Percentiles rank a stretch among this genome's conserved stretches.
These are phyloP conservation scores for Rhodeus uyekii DNA, from an alignment of 2,797 vertebrate genomes.

Conservation along the genomic window DNA sequence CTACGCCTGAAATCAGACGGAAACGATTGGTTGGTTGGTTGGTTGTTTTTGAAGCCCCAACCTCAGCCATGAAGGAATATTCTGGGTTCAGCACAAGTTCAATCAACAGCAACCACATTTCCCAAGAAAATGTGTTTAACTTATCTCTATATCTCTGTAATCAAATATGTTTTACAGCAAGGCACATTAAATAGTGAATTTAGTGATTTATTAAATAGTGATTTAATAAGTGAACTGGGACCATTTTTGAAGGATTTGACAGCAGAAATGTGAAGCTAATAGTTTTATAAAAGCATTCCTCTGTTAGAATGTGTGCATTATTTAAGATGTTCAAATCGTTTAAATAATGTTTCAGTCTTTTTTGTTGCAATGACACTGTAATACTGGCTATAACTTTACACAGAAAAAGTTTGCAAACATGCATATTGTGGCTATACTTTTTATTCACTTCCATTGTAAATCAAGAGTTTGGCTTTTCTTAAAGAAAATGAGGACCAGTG, in stretches of 20 bases:
- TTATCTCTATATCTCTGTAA: too few species aligned
- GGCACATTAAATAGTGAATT: too few species aligned
- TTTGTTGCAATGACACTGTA: background rate
- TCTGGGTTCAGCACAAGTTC: conserved; percentile 1
- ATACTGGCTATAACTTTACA: background rate
- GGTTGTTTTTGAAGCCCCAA: conserved; percentile 16
- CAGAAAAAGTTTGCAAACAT: background rate
- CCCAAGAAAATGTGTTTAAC: background rate
- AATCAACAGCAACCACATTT: background rate
- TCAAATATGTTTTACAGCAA: background rate
- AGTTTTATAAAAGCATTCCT: background rate
- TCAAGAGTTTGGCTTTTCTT: background rate
- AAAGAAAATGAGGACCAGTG: background rate
- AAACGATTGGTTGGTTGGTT: background rate
- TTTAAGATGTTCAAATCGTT: background rate
- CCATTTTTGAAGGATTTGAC: background rate
- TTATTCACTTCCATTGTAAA: background rate
- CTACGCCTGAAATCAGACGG: background rate
- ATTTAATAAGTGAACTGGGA: background rate
- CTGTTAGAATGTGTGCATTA: background rate
- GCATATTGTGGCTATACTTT: background rate
- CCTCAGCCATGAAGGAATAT: background rate
- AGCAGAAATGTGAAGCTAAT: background rate
- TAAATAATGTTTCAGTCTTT: background rate
- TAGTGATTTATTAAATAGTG: too few species aligned